Evolutionary conservation across 1,140 invertebrate species (phyloP), one percentile per base, ranked within the genome.

Genomic region (Dendrolimus punctatus): DNA sequence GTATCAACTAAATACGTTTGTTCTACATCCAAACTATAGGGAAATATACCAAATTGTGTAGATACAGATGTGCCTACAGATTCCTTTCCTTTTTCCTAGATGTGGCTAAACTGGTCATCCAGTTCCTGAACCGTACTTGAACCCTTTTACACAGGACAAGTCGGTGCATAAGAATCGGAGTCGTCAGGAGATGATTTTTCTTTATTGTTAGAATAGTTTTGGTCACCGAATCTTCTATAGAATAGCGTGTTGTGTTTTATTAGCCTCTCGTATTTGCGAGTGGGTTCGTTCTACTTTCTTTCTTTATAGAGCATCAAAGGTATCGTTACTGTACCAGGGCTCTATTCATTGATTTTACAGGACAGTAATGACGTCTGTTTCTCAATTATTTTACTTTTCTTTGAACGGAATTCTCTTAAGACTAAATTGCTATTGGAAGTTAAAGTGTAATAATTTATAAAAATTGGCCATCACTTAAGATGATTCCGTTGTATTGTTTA

Each of bases 101-200:
- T 66, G 52, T 66, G 50, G 63, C 62, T 71, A 69, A 68, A 55
- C 46, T 43, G 39, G n/a, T 8, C 37, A 49, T 9, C 41, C 36
- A 47, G 46, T 49, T 68, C 59, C 59, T 62, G 40, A 55, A 58
- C 82, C 77, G 78, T 51, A 69, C 80, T 84, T 85, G 80, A 82
- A 81, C 60, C 80, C 74, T 80, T 53, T 47, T 76, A 78, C 74
- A 69, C 58, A 80, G 79, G 79, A 78, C 80, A 83, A 85, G 82
- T 76, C 76, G 80, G 75, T 70, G 65, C 42, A 55, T 76, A 54
- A 68, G 69, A 72, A 64, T 55, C 55, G 46, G 60, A 58, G 57
- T 64, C 73, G 59, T 70, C 65, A 66, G 66, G 64, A 59, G 49
- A 47, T 61, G 45, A 44, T 60, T 40, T 63, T 58, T 52, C 58